Conservation (phyloP, 1,140 invertebrate species). For the Polypedilum vanderplanki region DNA sequence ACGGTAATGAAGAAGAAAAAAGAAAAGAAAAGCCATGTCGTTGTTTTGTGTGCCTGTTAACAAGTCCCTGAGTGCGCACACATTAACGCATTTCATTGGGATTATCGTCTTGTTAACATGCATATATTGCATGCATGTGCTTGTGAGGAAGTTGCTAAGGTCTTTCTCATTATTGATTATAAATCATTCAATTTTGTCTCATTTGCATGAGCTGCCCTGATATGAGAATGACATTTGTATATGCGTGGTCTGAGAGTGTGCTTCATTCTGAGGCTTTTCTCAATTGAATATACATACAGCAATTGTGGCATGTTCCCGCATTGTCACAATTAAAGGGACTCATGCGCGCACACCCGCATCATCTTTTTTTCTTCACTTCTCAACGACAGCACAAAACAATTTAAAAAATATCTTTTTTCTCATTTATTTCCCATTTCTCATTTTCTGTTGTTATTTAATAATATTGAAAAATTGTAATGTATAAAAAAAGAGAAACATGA, state of each 20-base stretch:
- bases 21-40: no score
- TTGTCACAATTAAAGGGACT: conserved; percentile 1
- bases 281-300: background rate
- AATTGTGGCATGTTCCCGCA: conserved; percentile 1
- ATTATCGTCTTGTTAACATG: conserved; percentile 27
- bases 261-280: background rate
- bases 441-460: background rate
- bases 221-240: background rate
- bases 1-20: no score
- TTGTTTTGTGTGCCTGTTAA: background rate
- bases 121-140: background rate
- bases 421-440: background rate
- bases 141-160: background rate
- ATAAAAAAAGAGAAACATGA: background rate
- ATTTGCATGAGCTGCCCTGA: background rate
- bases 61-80: conserved; percentile 15
- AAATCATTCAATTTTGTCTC: conserved; percentile 18
- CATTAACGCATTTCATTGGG: conserved; percentile 2
- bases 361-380: background rate
- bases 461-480: background rate
- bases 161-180: background rate
- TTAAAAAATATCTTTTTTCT: conserved; percentile 13
- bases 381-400: background rate
- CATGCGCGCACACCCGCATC: conserved; percentile 8
- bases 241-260: background rate